Conservation (phyloP, 2,797 vertebrate species). For the Siniperca undulata region DNA sequence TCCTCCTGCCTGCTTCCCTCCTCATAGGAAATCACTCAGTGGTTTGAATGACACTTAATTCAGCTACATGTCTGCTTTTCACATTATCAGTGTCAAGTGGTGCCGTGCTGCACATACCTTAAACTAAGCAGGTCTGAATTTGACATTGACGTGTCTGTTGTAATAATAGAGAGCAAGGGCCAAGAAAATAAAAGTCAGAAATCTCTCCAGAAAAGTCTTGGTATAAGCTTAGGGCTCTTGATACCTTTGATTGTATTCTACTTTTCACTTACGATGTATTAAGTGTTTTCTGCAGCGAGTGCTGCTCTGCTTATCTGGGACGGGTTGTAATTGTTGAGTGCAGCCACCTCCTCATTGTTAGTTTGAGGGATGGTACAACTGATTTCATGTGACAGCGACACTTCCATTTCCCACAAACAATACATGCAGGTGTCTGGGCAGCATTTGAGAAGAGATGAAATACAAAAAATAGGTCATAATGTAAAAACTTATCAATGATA, state of each 20-base stretch:
- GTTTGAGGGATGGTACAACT: conserved; percentile 64
- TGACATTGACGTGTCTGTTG: conserved; percentile 48
- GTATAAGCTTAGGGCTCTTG: conserved; percentile 32
- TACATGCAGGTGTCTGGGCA: conserved; percentile 40
- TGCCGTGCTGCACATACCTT: conserved; percentile 8
- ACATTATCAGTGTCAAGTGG: conserved; percentile 35
- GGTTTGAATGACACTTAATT: conserved; percentile 61
- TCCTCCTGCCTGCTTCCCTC: conserved; percentile 17
- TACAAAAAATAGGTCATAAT: not conserved
- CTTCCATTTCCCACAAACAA: conserved; percentile 38
- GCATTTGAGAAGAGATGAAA: conserved; percentile 20
- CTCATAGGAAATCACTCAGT: conserved; percentile 48
- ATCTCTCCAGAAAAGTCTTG: conserved; percentile 24
- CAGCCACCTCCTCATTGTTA: conserved; percentile 53
- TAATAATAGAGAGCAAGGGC: conserved; percentile 33
- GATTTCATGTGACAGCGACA: conserved; percentile 65
- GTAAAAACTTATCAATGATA: not conserved
- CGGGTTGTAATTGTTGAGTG: conserved; percentile 58
- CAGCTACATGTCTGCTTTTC: conserved; percentile 43
- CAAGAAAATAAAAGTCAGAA: conserved; percentile 39
- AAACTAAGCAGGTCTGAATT: conserved; percentile 26
- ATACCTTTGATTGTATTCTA: conserved; percentile 35
- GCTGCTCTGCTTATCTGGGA: conserved; percentile 55
- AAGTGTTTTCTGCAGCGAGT: conserved; percentile 33
- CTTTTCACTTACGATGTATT: conserved; percentile 26